Evolutionary conservation across 2,797 vertebrate species (phyloP).

Genomic region (Hemitrygon akajei): DNA sequence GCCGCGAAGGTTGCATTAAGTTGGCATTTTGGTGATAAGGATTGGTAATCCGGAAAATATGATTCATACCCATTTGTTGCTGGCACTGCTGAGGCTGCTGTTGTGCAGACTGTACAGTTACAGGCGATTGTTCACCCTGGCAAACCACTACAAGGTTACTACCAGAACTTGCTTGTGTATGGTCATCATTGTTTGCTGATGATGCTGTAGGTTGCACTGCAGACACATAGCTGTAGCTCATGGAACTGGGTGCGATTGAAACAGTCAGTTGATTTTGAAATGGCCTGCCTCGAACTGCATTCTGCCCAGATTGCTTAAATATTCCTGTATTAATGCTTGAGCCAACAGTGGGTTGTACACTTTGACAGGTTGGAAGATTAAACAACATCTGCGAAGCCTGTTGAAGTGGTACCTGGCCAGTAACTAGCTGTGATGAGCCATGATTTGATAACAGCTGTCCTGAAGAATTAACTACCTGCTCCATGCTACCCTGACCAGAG

Average conservation of each 20-base stretch:
- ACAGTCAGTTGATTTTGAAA: conserved; percentile 68
- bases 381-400: conserved; percentile 60
- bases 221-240: conserved; percentile 55
- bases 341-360: conserved; percentile 60
- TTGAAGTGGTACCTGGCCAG: conserved; percentile 68
- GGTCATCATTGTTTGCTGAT: conserved; percentile 39
- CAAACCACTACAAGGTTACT: conserved; percentile 35
- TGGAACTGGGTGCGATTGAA: conserved; percentile 65
- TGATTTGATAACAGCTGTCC: conserved; percentile 87
- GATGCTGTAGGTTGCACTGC: conserved; percentile 54
- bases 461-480: conserved; percentile 63
- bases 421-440: conserved; percentile 65
- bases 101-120: conserved; percentile 30
- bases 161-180: neutral
- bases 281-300: conserved; percentile 60
- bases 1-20: conserved; percentile 28
- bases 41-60: conserved; percentile 29
- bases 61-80: conserved; percentile 35
- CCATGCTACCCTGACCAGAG: conserved; percentile 61
- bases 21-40: conserved; percentile 29
- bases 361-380: conserved; percentile 75
- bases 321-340: conserved; percentile 52
- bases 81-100: conserved; percentile 30
- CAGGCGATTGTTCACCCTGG: conserved; percentile 30
- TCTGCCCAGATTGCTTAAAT: conserved; percentile 53